Conservation (phyloP, 2,888 invertebrate genomes). For the Xestia c-nigrum region DNA sequence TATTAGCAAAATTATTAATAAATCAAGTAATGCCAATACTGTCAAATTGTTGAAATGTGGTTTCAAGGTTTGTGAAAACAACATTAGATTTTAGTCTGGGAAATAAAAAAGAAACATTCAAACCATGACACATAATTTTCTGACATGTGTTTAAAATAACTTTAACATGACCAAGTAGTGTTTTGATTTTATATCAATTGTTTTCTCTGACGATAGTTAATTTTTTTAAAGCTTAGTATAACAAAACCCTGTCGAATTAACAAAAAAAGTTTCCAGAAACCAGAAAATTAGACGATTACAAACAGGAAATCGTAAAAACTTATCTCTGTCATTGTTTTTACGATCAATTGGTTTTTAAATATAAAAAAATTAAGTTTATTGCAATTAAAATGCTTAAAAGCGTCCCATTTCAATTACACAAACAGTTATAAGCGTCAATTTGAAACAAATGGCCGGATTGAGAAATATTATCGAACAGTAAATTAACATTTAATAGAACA, state of each 20-base stretch:
- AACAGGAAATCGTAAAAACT: constrained; percentile 2
- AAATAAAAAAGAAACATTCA: neutral
- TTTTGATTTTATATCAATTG: neutral
- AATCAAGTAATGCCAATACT: too few relatives aligned
- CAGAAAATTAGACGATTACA: neutral
- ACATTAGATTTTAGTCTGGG: too few relatives aligned
- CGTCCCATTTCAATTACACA: neutral
- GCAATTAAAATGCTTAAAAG: neutral
- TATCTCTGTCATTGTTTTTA: constrained; percentile 10
- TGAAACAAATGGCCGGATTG: neutral
- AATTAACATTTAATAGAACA: constrained; percentile 45
- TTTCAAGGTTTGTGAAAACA: too few relatives aligned
- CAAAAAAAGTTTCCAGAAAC: neutral
- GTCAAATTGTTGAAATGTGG: too few relatives aligned
- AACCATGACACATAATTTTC: neutral
- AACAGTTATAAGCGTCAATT: neutral
- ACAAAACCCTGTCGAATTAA: neutral
- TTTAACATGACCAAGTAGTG: too few relatives aligned
- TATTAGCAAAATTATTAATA: too few relatives aligned
- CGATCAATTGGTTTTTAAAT: constrained; percentile 19
- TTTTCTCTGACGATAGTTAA: neutral
- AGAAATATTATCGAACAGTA: constrained; percentile 9
- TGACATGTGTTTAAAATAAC: neutral
- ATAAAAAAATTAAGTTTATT: constrained; percentile 1
- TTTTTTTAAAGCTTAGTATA: neutral